These are phyloP conservation scores for Asobara japonica DNA, from an alignment of 1,140 invertebrate genomes.

Conservation along the genomic window DNA sequence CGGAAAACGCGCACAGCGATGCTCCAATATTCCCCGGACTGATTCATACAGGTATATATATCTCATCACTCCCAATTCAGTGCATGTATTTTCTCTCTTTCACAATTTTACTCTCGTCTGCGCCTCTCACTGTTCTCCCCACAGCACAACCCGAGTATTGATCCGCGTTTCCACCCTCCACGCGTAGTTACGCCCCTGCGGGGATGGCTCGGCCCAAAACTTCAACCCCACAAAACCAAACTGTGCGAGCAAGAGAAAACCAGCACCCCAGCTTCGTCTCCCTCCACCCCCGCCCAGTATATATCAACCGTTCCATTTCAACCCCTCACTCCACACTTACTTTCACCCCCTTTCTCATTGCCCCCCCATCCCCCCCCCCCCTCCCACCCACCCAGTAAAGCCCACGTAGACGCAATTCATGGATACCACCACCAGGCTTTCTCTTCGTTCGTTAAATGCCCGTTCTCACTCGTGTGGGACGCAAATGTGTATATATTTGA, in stretches of 20 bases:
- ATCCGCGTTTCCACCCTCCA: conserved; percentile 28
- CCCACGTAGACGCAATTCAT: conserved; percentile 18
- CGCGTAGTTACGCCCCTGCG: conserved; percentile 33
- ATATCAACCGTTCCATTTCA: conserved; percentile 16
- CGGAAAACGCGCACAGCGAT: too few species aligned
- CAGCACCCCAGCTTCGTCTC: neutral
- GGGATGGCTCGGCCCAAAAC: conserved; percentile 32
- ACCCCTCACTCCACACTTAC: conserved; percentile 14
- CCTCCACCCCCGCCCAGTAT: conserved; percentile 4
- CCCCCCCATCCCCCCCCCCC: too few species aligned
- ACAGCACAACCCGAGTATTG: conserved; percentile 29
- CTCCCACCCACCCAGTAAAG: conserved; percentile 15
- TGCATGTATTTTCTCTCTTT: conserved; percentile 9
- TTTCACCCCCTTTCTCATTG: conserved; percentile 18
- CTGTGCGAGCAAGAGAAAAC: conserved; percentile 19
- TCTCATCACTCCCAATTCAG: neutral
- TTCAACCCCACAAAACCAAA: conserved; percentile 32
- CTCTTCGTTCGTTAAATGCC: conserved; percentile 20
- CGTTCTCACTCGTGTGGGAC: neutral
- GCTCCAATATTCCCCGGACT: too few species aligned
- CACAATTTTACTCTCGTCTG: conserved; percentile 3
- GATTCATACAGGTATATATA: too few species aligned
- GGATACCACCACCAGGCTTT: conserved; percentile 19
- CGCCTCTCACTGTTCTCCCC: conserved; percentile 25
- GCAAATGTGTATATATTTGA: conserved; percentile 1